Conservation (phyloP, 2,888 invertebrate genomes). For the Limenitis arthemis region DNA sequence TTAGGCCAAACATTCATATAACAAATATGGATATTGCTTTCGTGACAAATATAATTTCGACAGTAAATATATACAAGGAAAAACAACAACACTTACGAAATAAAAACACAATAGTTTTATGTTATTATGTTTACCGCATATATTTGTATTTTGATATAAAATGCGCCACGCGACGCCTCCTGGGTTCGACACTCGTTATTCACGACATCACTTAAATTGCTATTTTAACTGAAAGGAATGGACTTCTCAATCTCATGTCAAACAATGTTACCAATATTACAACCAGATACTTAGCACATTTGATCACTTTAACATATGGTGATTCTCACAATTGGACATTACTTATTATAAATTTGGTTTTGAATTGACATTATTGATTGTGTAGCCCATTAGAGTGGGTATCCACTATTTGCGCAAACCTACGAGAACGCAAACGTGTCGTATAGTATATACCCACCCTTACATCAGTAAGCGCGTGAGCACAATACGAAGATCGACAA, state of each 20-base stretch:
- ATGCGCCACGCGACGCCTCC: constrained; percentile 55
- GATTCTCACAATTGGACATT: too few species aligned
- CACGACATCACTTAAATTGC: not conserved
- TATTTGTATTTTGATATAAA: constrained; percentile 30
- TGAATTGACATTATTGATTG: too few species aligned
- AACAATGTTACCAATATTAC: not conserved
- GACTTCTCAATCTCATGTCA: not conserved
- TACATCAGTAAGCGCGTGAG: not conserved
- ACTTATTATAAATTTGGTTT: too few species aligned
- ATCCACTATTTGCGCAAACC: too few species aligned
- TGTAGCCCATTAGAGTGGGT: too few species aligned
- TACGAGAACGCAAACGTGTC: too few species aligned
- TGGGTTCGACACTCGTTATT: constrained; percentile 43
- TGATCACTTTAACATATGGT: too few species aligned
- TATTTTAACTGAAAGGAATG: constrained; percentile 5
- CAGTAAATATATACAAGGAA: not conserved
- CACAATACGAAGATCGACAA: constrained; percentile 5
- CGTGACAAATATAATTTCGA: too few species aligned
- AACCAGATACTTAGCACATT: too few species aligned
- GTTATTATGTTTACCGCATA: constrained; percentile 27
- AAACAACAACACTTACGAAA: not conserved
- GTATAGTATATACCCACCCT: not conserved
- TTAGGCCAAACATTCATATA: not conserved
- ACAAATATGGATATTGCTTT: too few species aligned
- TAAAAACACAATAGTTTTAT: not conserved